Conservation (phyloP, 2,888 invertebrate species). For the Oxyscelio sp. region DNA sequence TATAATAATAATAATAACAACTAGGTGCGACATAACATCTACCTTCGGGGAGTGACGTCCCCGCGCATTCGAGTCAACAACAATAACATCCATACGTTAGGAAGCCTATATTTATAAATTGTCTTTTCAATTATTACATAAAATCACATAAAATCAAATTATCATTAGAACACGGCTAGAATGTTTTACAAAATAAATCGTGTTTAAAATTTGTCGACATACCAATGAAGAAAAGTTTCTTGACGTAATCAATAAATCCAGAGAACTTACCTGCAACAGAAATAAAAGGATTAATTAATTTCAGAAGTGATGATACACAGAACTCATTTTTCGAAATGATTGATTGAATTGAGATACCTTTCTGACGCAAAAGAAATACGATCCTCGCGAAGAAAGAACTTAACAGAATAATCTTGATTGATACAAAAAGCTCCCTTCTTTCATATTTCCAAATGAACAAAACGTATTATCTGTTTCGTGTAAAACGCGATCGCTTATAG, state of each 20-base stretch:
- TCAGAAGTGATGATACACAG: neutral
- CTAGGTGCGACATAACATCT: too few relatives aligned
- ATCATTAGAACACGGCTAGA: neutral
- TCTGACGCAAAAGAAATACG: neutral
- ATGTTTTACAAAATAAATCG: conserved; percentile 18
- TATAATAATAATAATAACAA: too few relatives aligned
- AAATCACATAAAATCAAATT: neutral
- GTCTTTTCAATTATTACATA: too few relatives aligned
- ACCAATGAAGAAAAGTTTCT: neutral
- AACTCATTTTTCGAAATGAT: conserved; percentile 7
- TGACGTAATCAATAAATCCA: conserved; percentile 13
- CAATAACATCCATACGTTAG: too few relatives aligned
- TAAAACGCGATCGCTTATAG: too few relatives aligned
- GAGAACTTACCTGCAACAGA: conserved; percentile 38
- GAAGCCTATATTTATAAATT: too few relatives aligned
- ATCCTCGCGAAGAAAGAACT: neutral
- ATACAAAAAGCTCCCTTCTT: too few relatives aligned
- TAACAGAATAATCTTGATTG: too few relatives aligned
- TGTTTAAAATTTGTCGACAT: neutral
- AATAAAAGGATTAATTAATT: conserved; percentile 27
- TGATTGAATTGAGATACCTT: neutral
- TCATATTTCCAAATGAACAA: too few relatives aligned
- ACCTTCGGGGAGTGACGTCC: too few relatives aligned
- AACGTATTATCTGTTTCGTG: too few relatives aligned
- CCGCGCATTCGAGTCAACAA: too few relatives aligned